Conservation (phyloP, 2,797 vertebrate genomes). For the Benthosema pterotum region DNA sequence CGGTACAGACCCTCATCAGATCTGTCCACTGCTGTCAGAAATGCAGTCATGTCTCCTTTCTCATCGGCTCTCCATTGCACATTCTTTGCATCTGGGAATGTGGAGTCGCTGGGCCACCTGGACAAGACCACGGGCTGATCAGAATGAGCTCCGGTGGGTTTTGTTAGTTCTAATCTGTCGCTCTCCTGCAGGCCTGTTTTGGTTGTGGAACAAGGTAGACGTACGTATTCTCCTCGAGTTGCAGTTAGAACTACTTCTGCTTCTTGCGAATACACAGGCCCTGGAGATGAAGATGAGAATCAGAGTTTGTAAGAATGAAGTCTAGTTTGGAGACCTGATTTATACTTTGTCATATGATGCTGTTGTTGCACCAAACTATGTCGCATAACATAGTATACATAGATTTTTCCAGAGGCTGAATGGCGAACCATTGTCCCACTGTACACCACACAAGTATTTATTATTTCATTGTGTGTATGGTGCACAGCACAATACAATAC, state of each 20-base stretch:
- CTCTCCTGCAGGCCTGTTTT: background rate
- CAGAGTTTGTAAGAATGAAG: background rate
- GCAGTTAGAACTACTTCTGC: background rate
- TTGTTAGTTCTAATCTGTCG: constrained; percentile 44
- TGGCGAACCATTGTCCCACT: too few relatives aligned
- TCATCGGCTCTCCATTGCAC: constrained; percentile 11
- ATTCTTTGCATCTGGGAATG: background rate
- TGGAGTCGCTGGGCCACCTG: background rate
- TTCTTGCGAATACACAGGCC: constrained; percentile 15
- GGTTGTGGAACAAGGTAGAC: constrained; percentile 41
- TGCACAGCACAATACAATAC: background rate
- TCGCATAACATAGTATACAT: too few relatives aligned
- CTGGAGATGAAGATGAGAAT: background rate
- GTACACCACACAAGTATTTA: background rate
- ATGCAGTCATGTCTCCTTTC: constrained; percentile 12
- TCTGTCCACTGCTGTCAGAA: constrained; percentile 32
- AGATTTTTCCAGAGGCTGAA: too few relatives aligned
- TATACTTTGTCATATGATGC: too few relatives aligned
- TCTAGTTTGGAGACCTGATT: too few relatives aligned
- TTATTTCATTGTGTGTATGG: background rate
- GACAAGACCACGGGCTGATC: background rate
- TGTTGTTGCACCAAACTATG: too few relatives aligned
- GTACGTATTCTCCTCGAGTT: constrained; percentile 14
- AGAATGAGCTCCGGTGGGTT: background rate
- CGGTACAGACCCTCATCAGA: constrained; percentile 52